These are phyloP conservation scores for Scaptomyza reducta DNA, from an alignment of 2,888 invertebrate species.

Conservation along the genomic window DNA sequence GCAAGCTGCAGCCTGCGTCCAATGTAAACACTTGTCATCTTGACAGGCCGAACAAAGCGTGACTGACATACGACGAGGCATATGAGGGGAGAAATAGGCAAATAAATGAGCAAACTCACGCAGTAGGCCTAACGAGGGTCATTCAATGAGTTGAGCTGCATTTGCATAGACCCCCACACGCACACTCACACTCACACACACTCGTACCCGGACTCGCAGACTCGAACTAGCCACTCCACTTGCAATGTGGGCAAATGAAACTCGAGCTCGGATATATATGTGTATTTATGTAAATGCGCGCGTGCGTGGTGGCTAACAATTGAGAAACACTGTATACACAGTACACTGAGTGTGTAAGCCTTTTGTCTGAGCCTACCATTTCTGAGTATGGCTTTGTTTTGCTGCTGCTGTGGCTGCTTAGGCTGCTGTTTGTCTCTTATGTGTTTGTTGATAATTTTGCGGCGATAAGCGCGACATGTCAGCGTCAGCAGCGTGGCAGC, in stretches of 20 bases:
- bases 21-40: constrained; percentile 81
- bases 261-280: constrained; percentile 69
- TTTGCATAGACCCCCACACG: constrained; percentile 70
- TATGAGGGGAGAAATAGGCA: constrained; percentile 12
- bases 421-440: constrained; percentile 27
- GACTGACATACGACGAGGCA: constrained; percentile 60
- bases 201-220: constrained; percentile 2
- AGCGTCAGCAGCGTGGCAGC: constrained; percentile 73
- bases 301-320: constrained; percentile 80
- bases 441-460: constrained; percentile 76
- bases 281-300: constrained; percentile 79
- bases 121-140: constrained; percentile 74
- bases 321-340: constrained; percentile 71
- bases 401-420: constrained; percentile 1
- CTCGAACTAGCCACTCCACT: constrained; percentile 31
- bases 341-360: constrained; percentile 62
- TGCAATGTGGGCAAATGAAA: constrained; percentile 71
- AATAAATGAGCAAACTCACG: constrained; percentile 39
- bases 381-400: constrained; percentile 48
- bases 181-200: constrained; percentile 22
- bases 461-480: constrained; percentile 81
- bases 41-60: constrained; percentile 80
- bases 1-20: constrained; percentile 24
- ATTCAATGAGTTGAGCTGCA: constrained; percentile 72
- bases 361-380: constrained; percentile 43